Percentiles rank a stretch among this genome's conserved stretches.
These are phyloP conservation scores for Solenopsis invicta DNA, from an alignment of 1,140 invertebrate species.

Conservation along the genomic window DNA sequence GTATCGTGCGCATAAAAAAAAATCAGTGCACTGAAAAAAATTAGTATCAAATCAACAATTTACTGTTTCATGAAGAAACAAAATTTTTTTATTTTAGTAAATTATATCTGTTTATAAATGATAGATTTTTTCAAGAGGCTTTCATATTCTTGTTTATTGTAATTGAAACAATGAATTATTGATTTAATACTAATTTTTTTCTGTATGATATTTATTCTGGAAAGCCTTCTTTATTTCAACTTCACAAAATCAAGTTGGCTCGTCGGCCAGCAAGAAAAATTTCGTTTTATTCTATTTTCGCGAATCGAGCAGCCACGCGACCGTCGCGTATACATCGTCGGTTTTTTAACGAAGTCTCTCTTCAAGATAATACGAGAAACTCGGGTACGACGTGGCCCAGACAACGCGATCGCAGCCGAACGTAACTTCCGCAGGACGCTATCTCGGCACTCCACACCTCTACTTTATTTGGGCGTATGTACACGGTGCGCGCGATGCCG, in stretches of 20 bases:
- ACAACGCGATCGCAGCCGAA: slow-evolving; percentile 39
- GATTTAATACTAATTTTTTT: too few relatives aligned
- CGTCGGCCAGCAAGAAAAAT: too few relatives aligned
- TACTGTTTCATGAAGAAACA: too few relatives aligned
- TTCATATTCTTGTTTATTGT: too few relatives aligned
- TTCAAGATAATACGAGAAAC: slow-evolving; percentile 46
- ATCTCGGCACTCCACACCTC: slow-evolving; percentile 80
- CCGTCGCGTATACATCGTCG: not conserved
- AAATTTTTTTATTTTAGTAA: too few relatives aligned
- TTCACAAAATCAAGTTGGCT: not conserved
- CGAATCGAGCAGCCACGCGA: not conserved
- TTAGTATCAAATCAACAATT: too few relatives aligned
- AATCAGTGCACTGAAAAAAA: too few relatives aligned
- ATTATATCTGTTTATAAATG: too few relatives aligned
- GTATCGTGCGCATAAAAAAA: not conserved
- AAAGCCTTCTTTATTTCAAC: not conserved
- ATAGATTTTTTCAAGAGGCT: too few relatives aligned
- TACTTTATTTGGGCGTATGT: slow-evolving; percentile 78
- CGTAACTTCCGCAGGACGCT: slow-evolving; percentile 67
- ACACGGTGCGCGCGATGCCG: slow-evolving; percentile 22
- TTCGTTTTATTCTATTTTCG: not conserved
- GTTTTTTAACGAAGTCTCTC: slow-evolving; percentile 4
- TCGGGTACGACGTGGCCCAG: slow-evolving; percentile 4
- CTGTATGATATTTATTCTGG: too few relatives aligned
- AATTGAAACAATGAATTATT: too few relatives aligned